Conservation (phyloP, 2,888 invertebrate genomes). For the Horisme vitalbata region DNA sequence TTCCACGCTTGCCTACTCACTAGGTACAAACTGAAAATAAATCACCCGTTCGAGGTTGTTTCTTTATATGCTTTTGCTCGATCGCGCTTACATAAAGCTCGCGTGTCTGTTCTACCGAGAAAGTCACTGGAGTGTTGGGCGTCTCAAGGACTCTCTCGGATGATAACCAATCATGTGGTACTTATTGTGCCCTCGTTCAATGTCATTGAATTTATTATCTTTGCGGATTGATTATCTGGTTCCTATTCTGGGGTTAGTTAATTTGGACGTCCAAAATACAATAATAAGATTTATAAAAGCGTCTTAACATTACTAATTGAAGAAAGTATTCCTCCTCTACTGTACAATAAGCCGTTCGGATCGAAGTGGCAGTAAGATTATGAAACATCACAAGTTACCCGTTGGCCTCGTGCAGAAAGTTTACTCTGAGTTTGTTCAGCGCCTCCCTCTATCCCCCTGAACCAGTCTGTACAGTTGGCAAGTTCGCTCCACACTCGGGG, state of each 20-base stretch:
- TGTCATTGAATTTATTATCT: slow-evolving; percentile 29
- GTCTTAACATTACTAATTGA: too few species aligned
- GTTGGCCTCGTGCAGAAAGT: slow-evolving; percentile 62
- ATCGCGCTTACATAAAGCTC: slow-evolving; percentile 19
- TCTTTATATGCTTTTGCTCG: slow-evolving; percentile 21
- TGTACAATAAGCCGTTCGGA: slow-evolving; percentile 28
- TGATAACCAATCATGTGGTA: slow-evolving; percentile 37
- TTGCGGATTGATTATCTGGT: background rate
- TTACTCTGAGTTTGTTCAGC: slow-evolving; percentile 50
- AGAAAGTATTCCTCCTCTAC: slow-evolving; percentile 15
- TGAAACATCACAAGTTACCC: slow-evolving; percentile 62
- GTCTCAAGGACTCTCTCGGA: slow-evolving; percentile 35
- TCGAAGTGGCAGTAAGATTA: slow-evolving; percentile 53
- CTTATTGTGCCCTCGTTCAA: slow-evolving; percentile 30
- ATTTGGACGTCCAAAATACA: too few species aligned
- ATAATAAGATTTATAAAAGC: too few species aligned
- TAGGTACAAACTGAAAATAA: slow-evolving; percentile 30
- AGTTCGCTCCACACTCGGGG: slow-evolving; percentile 45
- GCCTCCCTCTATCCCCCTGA: slow-evolving; percentile 33
- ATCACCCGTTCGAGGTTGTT: slow-evolving; percentile 20
- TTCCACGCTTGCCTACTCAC: slow-evolving; percentile 21
- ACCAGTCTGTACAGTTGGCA: slow-evolving; percentile 58
- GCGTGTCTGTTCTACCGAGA: slow-evolving; percentile 34
- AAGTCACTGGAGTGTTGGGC: slow-evolving; percentile 34
- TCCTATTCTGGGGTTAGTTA: background rate